phyloP scores from a whole-genome alignment of 2,113 vertebrate species.

The Eubucco bourcierii region DNA sequence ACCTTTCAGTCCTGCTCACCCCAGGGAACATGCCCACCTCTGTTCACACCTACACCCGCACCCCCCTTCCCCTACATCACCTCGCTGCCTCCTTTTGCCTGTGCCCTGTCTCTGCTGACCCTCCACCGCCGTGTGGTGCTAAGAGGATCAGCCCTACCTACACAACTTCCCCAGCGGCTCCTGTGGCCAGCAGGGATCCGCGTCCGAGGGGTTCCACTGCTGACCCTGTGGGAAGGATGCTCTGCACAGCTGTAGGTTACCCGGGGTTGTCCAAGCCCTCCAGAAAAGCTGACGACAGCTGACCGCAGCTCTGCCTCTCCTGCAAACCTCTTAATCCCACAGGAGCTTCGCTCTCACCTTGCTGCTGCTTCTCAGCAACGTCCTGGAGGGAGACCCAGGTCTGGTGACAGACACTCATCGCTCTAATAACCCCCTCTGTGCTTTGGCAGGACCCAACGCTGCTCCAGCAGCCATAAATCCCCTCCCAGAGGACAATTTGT shows the following conservation, averaged over 20 bases:
- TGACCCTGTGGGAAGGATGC: neutral
- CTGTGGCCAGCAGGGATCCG: neutral
- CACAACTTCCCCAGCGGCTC: neutral
- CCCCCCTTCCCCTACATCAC: neutral
- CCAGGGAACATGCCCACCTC: neutral
- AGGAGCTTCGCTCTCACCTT: neutral
- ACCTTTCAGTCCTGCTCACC: neutral
- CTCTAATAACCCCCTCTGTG: neutral
- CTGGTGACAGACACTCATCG: neutral
- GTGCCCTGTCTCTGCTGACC: neutral
- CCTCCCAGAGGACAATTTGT: neutral
- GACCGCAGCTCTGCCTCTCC: neutral
- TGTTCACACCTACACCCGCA: neutral
- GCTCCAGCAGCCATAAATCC: neutral
- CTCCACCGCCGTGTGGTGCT: neutral
- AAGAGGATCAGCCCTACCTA: neutral
- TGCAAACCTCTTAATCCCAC: neutral
- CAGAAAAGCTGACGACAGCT: constrained; percentile 2
- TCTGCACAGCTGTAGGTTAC: neutral
- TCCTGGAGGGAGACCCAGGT: neutral
- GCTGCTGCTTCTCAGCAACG: neutral
- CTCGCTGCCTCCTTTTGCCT: neutral
- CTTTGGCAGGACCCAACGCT: neutral
- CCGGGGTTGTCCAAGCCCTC: neutral
- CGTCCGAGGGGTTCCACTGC: neutral